A percentile compares a stretch with the other conserved stretches of the same genome.
Conservation (phyloP, 2,888 invertebrate genomes). For the Polymixis lichenea region DNA sequence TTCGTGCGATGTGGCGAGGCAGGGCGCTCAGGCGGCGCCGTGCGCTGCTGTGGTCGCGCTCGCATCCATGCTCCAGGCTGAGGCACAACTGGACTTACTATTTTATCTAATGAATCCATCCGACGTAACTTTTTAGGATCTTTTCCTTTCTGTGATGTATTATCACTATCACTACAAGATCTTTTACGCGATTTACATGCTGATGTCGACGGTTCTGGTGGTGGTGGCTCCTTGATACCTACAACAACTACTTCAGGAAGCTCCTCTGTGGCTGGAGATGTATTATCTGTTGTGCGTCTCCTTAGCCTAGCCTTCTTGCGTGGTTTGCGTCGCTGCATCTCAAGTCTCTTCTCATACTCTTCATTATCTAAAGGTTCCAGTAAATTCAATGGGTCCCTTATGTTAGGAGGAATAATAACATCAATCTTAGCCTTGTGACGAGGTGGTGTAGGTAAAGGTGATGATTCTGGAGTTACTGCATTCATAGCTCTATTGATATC, state of each 20-base stretch:
- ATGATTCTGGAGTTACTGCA: constrained; percentile 97
- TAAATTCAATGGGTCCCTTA: constrained; percentile 97
- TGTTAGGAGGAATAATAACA: constrained; percentile 97
- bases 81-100: constrained; percentile 97
- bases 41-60: constrained; percentile 81
- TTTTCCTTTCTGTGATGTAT: constrained; percentile 89
- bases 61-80: constrained; percentile 97
- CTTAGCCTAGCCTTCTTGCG: constrained; percentile 92
- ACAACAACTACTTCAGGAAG: constrained; percentile 75
- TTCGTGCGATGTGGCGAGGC: constrained; percentile 86
- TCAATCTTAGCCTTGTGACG: constrained; percentile 95
- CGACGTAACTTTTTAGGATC: constrained; percentile 91
- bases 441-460: constrained; percentile 96
- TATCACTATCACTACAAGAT: constrained; percentile 90
- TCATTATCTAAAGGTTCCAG: constrained; percentile 94
- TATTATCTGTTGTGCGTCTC: constrained; percentile 87
- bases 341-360: constrained; percentile 95
- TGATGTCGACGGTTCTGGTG: constrained; percentile 84
- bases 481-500: constrained; percentile 95
- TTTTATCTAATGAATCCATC: constrained; percentile 95
- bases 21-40: constrained; percentile 84
- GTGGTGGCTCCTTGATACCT: constrained; percentile 82
- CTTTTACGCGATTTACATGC: constrained; percentile 85
- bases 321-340: constrained; percentile 93
- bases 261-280: constrained; percentile 77